These are phyloP conservation scores for Eupithecia abbreviata DNA, from an alignment of 2,888 invertebrate genomes.

Conservation along the genomic window DNA sequence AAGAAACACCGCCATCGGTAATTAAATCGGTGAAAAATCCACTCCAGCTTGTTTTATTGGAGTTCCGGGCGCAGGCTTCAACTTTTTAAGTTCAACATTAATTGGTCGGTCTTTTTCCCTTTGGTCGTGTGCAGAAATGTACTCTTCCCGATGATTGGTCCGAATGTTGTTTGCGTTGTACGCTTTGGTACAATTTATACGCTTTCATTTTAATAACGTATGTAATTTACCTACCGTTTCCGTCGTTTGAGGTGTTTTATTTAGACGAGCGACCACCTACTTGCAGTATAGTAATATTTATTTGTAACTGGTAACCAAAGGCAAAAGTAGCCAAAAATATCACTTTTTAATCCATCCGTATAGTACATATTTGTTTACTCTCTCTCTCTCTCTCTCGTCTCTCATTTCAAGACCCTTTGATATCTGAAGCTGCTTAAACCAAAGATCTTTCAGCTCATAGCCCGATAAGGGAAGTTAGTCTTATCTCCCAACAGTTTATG, in stretches of 20 bases:
- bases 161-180: neutral
- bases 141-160: conserved; percentile 2
- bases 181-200: neutral
- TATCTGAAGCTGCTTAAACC: neutral
- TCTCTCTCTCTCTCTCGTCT: neutral
- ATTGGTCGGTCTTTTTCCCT: conserved; percentile 32
- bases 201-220: neutral
- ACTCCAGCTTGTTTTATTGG: conserved; percentile 25
- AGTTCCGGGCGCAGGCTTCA: conserved; percentile 21
- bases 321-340: neutral
- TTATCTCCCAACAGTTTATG: conserved; percentile 2
- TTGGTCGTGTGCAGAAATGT: conserved; percentile 15
- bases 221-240: neutral
- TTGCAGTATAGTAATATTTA: neutral
- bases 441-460: neutral
- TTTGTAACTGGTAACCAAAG: neutral
- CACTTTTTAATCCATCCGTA: neutral
- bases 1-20: conserved; percentile 22
- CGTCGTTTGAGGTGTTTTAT: neutral
- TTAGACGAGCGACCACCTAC: neutral
- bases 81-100: conserved; percentile 33
- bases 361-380: neutral
- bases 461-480: neutral
- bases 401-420: neutral
- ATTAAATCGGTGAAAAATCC: conserved; percentile 32